phyloP scores from a whole-genome alignment of 2,113 vertebrate genomes.

The Poicephalus gulielmi region DNA sequence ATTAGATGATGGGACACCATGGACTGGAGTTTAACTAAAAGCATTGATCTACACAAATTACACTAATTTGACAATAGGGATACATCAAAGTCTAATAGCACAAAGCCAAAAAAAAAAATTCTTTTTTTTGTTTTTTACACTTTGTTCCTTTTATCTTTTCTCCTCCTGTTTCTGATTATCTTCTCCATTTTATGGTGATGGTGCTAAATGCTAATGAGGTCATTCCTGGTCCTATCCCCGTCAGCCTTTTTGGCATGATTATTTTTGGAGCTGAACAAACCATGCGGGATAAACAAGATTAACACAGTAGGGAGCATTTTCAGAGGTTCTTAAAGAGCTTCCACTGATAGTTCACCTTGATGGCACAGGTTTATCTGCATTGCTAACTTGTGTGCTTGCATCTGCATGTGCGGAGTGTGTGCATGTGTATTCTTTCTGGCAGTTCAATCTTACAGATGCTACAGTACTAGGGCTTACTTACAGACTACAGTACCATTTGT shows the following conservation, averaged over 20 bases:
- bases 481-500: not conserved
- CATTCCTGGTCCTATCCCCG: not conserved
- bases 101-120: constrained; percentile 14
- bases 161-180: constrained; percentile 43
- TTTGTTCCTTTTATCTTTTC: constrained; percentile 46
- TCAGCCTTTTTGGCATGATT: not conserved
- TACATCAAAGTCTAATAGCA: constrained; percentile 60
- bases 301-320: not conserved
- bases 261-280: constrained; percentile 22
- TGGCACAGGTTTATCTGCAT: not conserved
- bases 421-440: not conserved
- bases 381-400: not conserved
- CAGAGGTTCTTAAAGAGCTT: not conserved
- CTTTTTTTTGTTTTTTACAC: not conserved
- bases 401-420: not conserved
- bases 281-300: not conserved
- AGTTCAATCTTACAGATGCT: not conserved
- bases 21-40: constrained; percentile 57
- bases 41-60: constrained; percentile 75
- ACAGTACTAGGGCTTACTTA: not conserved
- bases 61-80: constrained; percentile 53
- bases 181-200: constrained; percentile 19
- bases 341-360: not conserved
- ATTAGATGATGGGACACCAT: constrained; percentile 37
- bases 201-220: constrained; percentile 49